Conservation (phyloP, 2,797 vertebrate species). For the Vipera latastei region DNA sequence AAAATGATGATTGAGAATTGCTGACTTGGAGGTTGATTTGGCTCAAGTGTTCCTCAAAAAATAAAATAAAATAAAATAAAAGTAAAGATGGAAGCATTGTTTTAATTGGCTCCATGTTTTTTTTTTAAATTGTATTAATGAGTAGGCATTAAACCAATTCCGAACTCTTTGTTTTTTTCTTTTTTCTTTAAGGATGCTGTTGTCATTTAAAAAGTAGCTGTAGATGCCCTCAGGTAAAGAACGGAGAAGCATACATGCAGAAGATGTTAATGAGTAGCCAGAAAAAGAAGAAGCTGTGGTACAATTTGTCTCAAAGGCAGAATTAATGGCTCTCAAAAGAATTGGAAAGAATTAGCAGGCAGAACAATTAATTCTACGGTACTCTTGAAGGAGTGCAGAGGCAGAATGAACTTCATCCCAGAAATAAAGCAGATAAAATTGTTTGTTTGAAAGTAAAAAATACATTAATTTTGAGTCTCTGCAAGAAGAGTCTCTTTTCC, state of each 20-base stretch:
- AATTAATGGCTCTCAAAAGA: conserved; percentile 25
- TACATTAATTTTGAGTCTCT: neutral
- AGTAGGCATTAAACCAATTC: conserved; percentile 45
- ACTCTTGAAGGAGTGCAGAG: conserved; percentile 8
- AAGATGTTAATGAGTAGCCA: neutral
- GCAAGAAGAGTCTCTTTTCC: neutral
- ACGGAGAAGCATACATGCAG: conserved; percentile 41
- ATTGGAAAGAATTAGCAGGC: conserved; percentile 1
- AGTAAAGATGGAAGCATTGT: conserved; percentile 53
- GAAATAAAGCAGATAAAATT: neutral
- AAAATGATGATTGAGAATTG: conserved; percentile 54
- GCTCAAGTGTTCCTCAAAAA: conserved; percentile 50
- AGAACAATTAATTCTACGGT: neutral
- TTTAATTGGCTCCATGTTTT: conserved; percentile 63
- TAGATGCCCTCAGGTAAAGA: conserved; percentile 57
- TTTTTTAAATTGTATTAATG: conserved; percentile 23
- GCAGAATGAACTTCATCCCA: neutral
- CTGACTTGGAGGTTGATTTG: conserved; percentile 54
- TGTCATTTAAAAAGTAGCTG: conserved; percentile 41
- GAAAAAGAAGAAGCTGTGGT: neutral
- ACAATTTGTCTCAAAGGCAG: conserved; percentile 36
- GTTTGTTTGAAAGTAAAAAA: neutral
- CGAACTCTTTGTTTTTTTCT: conserved; percentile 11
- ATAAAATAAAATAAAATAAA: conserved; percentile 23
- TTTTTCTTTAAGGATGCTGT: neutral